Evolutionary conservation across 2,888 invertebrate genomes (phyloP).

Genomic region (Clanis bilineata): DNA sequence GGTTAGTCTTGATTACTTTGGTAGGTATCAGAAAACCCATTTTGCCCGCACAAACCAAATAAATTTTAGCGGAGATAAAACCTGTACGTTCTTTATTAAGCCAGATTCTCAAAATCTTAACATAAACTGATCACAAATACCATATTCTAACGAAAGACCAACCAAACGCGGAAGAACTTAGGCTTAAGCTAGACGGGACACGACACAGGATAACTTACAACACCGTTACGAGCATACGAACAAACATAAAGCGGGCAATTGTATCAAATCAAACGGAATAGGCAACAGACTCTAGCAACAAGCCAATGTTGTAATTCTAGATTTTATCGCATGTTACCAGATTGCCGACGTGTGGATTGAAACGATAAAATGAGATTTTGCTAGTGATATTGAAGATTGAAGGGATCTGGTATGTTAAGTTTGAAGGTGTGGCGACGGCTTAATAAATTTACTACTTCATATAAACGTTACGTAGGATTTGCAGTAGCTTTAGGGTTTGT

Average conservation of each 20-base stretch:
- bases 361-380: not conserved
- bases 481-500: too few relatives aligned
- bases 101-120: too few relatives aligned
- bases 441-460: not conserved
- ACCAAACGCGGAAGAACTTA: not conserved
- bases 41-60: too few relatives aligned
- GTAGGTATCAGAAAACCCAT: too few relatives aligned
- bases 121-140: too few relatives aligned
- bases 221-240: not conserved
- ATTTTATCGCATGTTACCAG: slow-evolving; percentile 11
- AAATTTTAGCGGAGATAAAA: too few relatives aligned
- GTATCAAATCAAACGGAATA: slow-evolving; percentile 1
- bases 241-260: not conserved
- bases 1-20: too few relatives aligned
- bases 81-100: too few relatives aligned
- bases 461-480: not conserved
- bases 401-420: not conserved
- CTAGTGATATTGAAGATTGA: not conserved
- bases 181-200: not conserved
- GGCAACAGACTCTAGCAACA: not conserved
- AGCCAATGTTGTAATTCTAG: slow-evolving; percentile 12
- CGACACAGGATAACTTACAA: not conserved
- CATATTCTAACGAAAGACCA: not conserved
- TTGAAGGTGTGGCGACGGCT: not conserved
- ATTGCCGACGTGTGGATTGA: slow-evolving; percentile 1